These are phyloP conservation scores for Ophiodon elongatus DNA, from an alignment of 2,113 vertebrate species.

Conservation along the genomic window DNA sequence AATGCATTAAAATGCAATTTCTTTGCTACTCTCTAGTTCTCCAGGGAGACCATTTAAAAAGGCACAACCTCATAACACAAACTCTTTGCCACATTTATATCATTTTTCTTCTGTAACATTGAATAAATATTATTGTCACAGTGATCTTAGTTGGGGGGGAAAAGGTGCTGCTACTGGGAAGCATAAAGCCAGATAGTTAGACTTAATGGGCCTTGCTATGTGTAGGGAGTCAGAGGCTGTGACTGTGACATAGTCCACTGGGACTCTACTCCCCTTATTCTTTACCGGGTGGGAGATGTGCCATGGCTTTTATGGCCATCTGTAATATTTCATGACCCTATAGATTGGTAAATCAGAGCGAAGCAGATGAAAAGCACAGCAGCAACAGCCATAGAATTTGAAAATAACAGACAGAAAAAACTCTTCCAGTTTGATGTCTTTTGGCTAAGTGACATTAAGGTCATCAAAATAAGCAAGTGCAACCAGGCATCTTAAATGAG, in stretches of 20 bases:
- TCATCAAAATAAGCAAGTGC: slow-evolving; percentile 62
- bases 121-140: slow-evolving; percentile 68
- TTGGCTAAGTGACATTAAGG: slow-evolving; percentile 63
- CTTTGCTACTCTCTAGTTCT: slow-evolving; percentile 35
- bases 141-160: slow-evolving; percentile 36
- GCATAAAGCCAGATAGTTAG: slow-evolving; percentile 54
- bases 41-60: slow-evolving; percentile 34
- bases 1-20: slow-evolving; percentile 21
- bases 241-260: slow-evolving; percentile 69
- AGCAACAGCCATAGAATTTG: slow-evolving; percentile 20
- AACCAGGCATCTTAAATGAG: slow-evolving; percentile 68
- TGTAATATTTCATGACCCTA: slow-evolving; percentile 81
- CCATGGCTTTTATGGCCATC: slow-evolving; percentile 67
- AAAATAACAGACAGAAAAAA: slow-evolving; percentile 45
- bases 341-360: slow-evolving; percentile 65
- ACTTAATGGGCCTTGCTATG: slow-evolving; percentile 79
- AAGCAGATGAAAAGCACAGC: slow-evolving; percentile 47
- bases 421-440: slow-evolving; percentile 30
- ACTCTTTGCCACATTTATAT: slow-evolving; percentile 40
- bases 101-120: slow-evolving; percentile 60
- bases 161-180: slow-evolving; percentile 46
- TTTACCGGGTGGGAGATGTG: slow-evolving; percentile 44
- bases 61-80: slow-evolving; percentile 35
- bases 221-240: slow-evolving; percentile 55
- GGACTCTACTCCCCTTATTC: slow-evolving; percentile 59